Evolutionary conservation across 2,888 invertebrate species (phyloP).

Genomic region (Cryptus armator): DNA sequence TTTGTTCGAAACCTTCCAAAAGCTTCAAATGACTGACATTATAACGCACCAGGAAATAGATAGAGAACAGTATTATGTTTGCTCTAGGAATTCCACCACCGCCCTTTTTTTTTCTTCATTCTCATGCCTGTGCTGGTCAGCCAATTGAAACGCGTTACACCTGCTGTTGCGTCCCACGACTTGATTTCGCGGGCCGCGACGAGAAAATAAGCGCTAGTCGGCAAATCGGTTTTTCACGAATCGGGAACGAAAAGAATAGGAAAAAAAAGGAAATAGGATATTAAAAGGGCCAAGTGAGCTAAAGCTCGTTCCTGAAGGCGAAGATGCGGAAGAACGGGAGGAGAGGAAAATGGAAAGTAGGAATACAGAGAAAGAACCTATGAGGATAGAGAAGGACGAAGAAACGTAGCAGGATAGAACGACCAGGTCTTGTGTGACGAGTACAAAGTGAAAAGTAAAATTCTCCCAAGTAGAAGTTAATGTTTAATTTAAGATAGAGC

Average conservation of each 20-base stretch:
- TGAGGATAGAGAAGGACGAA: conserved; percentile 29
- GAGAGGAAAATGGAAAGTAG: conserved; percentile 1
- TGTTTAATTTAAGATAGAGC: conserved; percentile 82
- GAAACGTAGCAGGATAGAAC: conserved; percentile 56
- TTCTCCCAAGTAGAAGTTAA: conserved; percentile 78
- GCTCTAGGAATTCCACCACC: neutral
- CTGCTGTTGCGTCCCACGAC: conserved; percentile 26
- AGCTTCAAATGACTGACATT: conserved; percentile 8
- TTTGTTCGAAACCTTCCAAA: neutral
- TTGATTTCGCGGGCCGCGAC: conserved; percentile 32
- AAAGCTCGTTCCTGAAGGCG: conserved; percentile 21
- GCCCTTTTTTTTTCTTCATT: neutral
- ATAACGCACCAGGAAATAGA: neutral
- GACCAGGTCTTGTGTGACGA: conserved; percentile 59
- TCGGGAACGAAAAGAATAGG: conserved; percentile 7
- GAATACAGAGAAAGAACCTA: conserved; percentile 17
- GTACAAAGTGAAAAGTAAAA: conserved; percentile 80
- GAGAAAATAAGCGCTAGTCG: conserved; percentile 41
- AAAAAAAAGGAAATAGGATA: conserved; percentile 7
- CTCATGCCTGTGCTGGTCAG: neutral
- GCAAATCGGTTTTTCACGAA: neutral
- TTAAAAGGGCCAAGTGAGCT: neutral
- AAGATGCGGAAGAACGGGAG: conserved; percentile 19
- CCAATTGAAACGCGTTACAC: conserved; percentile 18
- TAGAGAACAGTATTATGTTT: neutral